Evolutionary conservation across 2,888 invertebrate genomes (phyloP), one percentile per base, ranked within the genome.

Genomic region (Netelia virgata): DNA sequence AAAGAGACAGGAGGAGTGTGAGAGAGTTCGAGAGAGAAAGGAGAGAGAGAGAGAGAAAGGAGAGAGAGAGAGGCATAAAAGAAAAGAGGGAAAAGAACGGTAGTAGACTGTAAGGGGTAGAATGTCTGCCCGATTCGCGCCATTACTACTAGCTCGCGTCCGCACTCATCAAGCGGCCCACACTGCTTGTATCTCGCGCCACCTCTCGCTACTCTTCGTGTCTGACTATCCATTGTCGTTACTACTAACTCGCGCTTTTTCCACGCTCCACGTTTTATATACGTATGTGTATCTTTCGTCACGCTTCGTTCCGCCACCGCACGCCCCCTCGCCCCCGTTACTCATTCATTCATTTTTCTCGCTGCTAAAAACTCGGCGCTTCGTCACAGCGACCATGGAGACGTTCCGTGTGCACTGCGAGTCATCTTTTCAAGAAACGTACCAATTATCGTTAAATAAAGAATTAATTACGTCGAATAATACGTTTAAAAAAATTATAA

Each of bases 151-250:
- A 16, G 83, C 70, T 23, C 82, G 77, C 63, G 77, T 82, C 73
- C 50, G 43, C 70, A 23, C 79, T 79, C 74, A 72, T 84, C 75
- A 55, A 79, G 70, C 50, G 61, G 28, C 69, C 64, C 43, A 36
- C 69, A 53, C 70, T 70, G 16, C 63, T 63, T 9, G 23, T 72
- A 16, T 57, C 72, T 28, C 81, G 64, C 70, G 9, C 53, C 63
- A 63, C 55, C 68, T 73, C 75, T 68, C 61, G 18, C 82, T 76
- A 66, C 72, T 47, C 75, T 50, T 59, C 8, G 61, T 53, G 76
- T 61, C 80, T 73, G 80, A 69, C 80, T 81, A 81, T 84, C 61
- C 84, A 81, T 80, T 69, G 80, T 81, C 72, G 68, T 73, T 68
- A 84, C 80, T 77, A 81, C 84, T 84, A 23, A 73, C 72, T 76